Base-by-base conservation (phyloP, 2,888 invertebrate genomes). In the Sclerodermus sp. region DNA sequence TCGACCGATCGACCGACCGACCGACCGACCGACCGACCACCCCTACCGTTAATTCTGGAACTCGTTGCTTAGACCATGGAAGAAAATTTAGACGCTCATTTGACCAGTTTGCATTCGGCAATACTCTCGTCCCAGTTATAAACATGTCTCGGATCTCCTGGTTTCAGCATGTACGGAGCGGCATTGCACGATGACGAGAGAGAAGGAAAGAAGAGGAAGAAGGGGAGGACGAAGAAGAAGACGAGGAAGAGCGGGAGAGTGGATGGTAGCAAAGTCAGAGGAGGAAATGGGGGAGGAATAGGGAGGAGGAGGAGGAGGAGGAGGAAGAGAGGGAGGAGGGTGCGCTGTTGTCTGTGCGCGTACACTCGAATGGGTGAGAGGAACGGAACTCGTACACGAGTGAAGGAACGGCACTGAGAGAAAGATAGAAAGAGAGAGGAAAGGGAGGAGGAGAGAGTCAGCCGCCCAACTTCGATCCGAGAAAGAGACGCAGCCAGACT, bases 251-350 rank as follows among this genome's bases (percentile, higher is more conserved):
- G 29, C 31, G 49, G 42, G 42, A 40, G 30, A 42, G 47, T 53
- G 40, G 41, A n/a, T n/a, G n/a, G n/a, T n/a, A n/a, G n/a, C n/a
- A n/a, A n/a, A n/a, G n/a, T n/a, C n/a, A n/a, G n/a, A 72, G 70
- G 68, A 65, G 66, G 38, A 34, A 46, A 44, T 41, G 39, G 15
- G 67, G 64, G 50, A 66, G 66, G 67, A 70, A 66, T 59, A 64
- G 70, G 55, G 29, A 31, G 37, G 34, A 48, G 64, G 57, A 62
- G 53, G 76, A 76, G 69, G 69, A 68, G 73, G 77, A 68, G 72
- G 62, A 55, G 69, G 57, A 74, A 80, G 45, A 36, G 29, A 34
- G 49, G 42, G 42, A 40, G 30, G 45, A 49, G 56, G 40, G 41
- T 43, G 45, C 34, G 49, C 34, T 13, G 34, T 34, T 4, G 2